Conservation (phyloP, 2,888 invertebrate genomes). For the Apodemia zela region DNA sequence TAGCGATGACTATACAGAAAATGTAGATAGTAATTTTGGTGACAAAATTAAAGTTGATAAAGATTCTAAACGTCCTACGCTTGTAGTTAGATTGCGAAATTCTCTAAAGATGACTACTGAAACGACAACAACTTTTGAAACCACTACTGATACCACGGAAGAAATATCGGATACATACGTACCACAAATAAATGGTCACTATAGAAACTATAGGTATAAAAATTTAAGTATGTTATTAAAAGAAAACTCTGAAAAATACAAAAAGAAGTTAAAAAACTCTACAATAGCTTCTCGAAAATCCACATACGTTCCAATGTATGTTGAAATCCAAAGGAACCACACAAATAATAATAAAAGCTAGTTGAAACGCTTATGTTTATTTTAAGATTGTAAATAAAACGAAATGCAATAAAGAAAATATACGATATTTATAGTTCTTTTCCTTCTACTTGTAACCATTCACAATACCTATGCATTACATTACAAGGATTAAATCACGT, state of each 20-base stretch:
- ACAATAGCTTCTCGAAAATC: slow-evolving; percentile 47
- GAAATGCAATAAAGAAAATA: not conserved
- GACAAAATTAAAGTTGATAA: slow-evolving; percentile 23
- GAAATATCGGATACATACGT: slow-evolving; percentile 49
- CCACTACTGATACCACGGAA: slow-evolving; percentile 25
- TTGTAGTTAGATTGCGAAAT: slow-evolving; percentile 52
- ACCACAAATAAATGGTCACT: slow-evolving; percentile 68
- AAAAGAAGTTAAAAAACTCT: slow-evolving; percentile 54
- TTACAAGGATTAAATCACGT: no score
- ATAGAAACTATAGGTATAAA: slow-evolving; percentile 54
- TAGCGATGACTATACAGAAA: slow-evolving; percentile 23
- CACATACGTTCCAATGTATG: slow-evolving; percentile 48
- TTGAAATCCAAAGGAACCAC: slow-evolving; percentile 62
- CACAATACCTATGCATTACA: no score
- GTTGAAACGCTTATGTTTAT: slow-evolving; percentile 7
- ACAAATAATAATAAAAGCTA: slow-evolving; percentile 29
- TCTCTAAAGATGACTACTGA: slow-evolving; percentile 36
- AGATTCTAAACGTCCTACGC: slow-evolving; percentile 39
- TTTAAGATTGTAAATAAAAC: slow-evolving; percentile 5
- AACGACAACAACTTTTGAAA: slow-evolving; percentile 21
- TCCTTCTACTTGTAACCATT: no score
- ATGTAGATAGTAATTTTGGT: slow-evolving; percentile 16
- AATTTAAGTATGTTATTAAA: slow-evolving; percentile 44
- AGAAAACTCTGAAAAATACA: slow-evolving; percentile 47
- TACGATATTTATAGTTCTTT: no score